Base-by-base conservation (phyloP, 2,797 vertebrate species). In the Natrix natrix region DNA sequence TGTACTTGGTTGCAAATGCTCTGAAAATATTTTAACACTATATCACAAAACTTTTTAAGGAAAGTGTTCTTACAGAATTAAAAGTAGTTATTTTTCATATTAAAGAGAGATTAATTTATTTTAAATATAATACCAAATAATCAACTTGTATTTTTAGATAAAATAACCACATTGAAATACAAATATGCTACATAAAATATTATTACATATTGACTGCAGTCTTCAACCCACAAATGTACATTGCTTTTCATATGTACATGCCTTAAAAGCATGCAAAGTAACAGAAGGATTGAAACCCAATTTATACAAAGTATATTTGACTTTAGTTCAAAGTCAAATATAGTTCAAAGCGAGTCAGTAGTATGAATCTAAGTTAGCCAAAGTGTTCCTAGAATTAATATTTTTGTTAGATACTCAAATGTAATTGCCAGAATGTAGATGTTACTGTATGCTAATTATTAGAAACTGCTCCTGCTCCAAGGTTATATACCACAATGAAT, bases 91-190 rank as follows among this genome's bases (percentile, higher is more conserved):
- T 87, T 96, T 93, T 95, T 86, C 87, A 93, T 89, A 92, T 12
- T 37, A 59, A 91, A 92, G 92, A 94, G n/a, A 17, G 93, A 92
- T 22, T 94, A 7, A 94, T 97, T 97, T 97, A 92, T 94, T 97
- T 97, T 96, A 96, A 94, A 95, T 94, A 86, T 95, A 95, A 95
- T 92, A 94, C 94, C 92, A 94, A 95, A 96, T 91, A 94, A 94
- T 94, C 94, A 95, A 95, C 95, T 92, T 54, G 93, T 97, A 97
- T 97, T 98, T 98, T 96, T 96, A 96, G 94, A 92, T 95, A 88
- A 91, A 94, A 55, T 94, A 48, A 26, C 66, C 94, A 96, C 96
- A 97, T 86, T 97, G 69, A 93, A 94, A 96, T 95, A 94, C 95
- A 74, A 17, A 96, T 97, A 86, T 96, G 93, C 86, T 95, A 89